Base-by-base conservation (phyloP, 2,113 vertebrate species). In the Psammodynastes pulverulentus region DNA sequence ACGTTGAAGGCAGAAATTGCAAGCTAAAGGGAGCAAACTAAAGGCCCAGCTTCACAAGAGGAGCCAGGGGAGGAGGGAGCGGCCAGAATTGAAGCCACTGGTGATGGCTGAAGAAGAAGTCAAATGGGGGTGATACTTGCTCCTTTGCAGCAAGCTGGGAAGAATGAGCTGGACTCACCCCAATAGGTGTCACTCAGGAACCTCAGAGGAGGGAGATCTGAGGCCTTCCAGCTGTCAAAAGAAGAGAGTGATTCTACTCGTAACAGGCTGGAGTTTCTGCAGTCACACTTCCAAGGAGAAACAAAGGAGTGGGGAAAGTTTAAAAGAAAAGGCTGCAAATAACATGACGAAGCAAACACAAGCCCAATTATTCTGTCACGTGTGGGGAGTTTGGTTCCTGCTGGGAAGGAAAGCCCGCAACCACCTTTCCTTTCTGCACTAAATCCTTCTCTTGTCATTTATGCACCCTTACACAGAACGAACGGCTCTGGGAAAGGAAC, bases 11-110 rank as follows among this genome's bases (percentile, higher is more conserved):
- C 34, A 79, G 17, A 43, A 43, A 21, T 43, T 79, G 21, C 19
- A 43, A 79, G 34, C 7, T 9, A 34, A 67, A 7, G 6, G 34
- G 34, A 34, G 5, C 62, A 72, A 34, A 72, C 13, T 12, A 34
- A 34, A 19, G 4, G 15, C 5, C n/a, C 15, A 0, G n/a, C 17
- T 39, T 79, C 15, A 39, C 6, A 19, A 0, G n/a, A 79, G 1
- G 17, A 79, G 6, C n/a, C n/a, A 8, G 15, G 6, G 67, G 3
- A 15, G 6, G 67, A 19, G 2, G 15, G 5, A 39, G 72, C 7
- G 1, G 6, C 72, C 34, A 8, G 72, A 79, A 39, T 39, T 39
- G 21, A 19, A 19, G 34, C 34, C 17, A 79, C 67, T 19, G 6
- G 15, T 8, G 67, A 19, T 79, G 67, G 34, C 34, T 39, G 72